Evolutionary conservation across 2,113 vertebrate species (phyloP).

Genomic region (Melanerpes formicivorus): DNA sequence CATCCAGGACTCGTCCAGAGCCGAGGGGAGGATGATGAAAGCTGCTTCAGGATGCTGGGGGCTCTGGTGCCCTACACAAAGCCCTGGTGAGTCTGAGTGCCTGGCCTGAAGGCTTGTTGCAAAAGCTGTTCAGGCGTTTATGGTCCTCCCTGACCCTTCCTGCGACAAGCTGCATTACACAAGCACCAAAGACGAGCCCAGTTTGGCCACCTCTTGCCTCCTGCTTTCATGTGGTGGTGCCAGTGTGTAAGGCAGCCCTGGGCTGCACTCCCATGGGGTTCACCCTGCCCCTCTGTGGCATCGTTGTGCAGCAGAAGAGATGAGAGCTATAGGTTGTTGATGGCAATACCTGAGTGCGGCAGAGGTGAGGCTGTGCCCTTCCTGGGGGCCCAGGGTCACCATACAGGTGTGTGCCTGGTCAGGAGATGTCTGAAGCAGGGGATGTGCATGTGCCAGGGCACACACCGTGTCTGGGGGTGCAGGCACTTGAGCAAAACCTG

Average conservation of each 20-base stretch:
- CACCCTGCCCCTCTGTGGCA: not conserved
- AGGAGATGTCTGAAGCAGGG: not conserved
- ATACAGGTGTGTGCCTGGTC: not conserved
- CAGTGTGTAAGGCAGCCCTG: not conserved
- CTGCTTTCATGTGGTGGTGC: not conserved
- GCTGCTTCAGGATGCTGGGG: not conserved
- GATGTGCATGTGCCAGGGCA: rapidly evolving
- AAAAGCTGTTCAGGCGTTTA: not conserved
- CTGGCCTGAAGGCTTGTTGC: not conserved
- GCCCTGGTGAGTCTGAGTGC: rapidly evolving
- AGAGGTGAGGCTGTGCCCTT: not conserved
- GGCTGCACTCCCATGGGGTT: rapidly evolving
- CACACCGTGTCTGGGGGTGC: no score
- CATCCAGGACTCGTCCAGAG: not conserved
- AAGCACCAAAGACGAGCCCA: not conserved
- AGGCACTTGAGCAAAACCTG: not conserved
- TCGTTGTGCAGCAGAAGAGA: not conserved
- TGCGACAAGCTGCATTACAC: not conserved
- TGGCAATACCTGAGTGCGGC: not conserved
- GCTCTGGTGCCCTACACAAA: not conserved
- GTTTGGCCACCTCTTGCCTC: not conserved
- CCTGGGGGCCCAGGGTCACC: not conserved
- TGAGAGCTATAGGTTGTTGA: not conserved
- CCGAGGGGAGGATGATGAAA: not conserved
- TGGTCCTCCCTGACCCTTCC: not conserved